Evolutionary conservation across 2,797 vertebrate genomes (phyloP).

Genomic region (Sternotherus odoratus): DNA sequence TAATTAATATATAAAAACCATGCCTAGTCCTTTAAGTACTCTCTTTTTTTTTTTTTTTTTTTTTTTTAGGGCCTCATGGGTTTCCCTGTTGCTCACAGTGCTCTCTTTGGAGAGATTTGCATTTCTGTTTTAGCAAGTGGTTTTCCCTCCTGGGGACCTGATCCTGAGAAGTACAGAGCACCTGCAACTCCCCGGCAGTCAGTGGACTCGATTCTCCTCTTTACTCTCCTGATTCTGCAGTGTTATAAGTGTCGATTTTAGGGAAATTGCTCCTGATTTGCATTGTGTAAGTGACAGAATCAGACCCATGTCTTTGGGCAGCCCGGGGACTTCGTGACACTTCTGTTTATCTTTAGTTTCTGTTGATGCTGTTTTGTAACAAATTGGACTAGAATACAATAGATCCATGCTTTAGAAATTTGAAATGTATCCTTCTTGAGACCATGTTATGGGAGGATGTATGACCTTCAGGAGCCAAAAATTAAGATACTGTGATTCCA

Average conservation of each 20-base stretch:
- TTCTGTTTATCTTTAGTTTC: not conserved
- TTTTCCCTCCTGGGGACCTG: not conserved
- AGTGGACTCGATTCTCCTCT: not conserved
- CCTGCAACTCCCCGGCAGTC: not conserved
- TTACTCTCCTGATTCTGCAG: not conserved
- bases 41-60: not conserved
- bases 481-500: not conserved
- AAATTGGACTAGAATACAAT: rapidly evolving
- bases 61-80: not conserved
- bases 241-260: not conserved
- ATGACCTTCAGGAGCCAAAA: not conserved
- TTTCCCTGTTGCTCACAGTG: not conserved
- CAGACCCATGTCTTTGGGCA: not conserved
- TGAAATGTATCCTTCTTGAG: not conserved
- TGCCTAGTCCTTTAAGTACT: not conserved
- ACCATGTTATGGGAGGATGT: rapidly evolving
- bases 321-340: not conserved
- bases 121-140: not conserved
- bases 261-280: not conserved
- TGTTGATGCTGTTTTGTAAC: not conserved
- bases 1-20: not conserved
- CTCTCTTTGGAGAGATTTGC: not conserved
- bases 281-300: not conserved
- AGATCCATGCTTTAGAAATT: rapidly evolving
- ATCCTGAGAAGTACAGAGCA: not conserved